A percentile compares a stretch with the other conserved stretches of the same genome.
phyloP scores from a whole-genome alignment of 1,140 invertebrate genomes.

The Lasioglossum albipes region DNA sequence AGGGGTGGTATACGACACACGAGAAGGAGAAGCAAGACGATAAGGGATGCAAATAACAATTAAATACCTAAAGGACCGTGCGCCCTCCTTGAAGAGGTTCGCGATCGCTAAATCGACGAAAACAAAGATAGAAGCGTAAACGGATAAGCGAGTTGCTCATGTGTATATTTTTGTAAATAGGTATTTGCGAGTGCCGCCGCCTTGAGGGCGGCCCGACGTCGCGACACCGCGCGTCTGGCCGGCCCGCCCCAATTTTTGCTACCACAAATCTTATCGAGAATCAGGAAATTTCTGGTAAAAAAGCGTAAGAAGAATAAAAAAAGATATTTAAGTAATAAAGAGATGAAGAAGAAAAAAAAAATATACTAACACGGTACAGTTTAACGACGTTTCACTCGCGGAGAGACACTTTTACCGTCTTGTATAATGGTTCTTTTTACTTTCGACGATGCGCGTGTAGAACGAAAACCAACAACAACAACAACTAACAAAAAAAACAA shows the following conservation, averaged over 20 bases:
- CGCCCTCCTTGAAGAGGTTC: neutral
- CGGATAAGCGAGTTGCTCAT: constrained; percentile 77
- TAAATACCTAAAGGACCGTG: too few relatives aligned
- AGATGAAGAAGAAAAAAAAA: neutral
- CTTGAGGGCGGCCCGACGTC: constrained; percentile 68
- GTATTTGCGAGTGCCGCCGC: constrained; percentile 77
- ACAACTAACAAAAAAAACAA: too few relatives aligned
- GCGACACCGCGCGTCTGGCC: constrained; percentile 54
- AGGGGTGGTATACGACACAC: neutral
- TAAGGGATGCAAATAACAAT: too few relatives aligned
- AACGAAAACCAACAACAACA: too few relatives aligned
- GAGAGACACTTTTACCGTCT: too few relatives aligned
- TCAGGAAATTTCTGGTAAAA: constrained; percentile 58
- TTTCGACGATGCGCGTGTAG: too few relatives aligned
- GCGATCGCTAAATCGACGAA: neutral
- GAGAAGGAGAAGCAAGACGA: too few relatives aligned
- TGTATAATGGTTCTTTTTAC: constrained; percentile 10
- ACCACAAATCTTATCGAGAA: constrained; percentile 74
- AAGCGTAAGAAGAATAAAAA: constrained; percentile 16
- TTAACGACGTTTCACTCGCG: too few relatives aligned
- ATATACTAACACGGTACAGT: constrained; percentile 20
- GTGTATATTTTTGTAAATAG: constrained; percentile 81
- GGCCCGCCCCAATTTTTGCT: constrained; percentile 75
- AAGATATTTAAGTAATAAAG: constrained; percentile 35
- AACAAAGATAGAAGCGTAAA: constrained; percentile 40